Conservation (phyloP, 2,888 invertebrate genomes). For the Nezara viridula region DNA sequence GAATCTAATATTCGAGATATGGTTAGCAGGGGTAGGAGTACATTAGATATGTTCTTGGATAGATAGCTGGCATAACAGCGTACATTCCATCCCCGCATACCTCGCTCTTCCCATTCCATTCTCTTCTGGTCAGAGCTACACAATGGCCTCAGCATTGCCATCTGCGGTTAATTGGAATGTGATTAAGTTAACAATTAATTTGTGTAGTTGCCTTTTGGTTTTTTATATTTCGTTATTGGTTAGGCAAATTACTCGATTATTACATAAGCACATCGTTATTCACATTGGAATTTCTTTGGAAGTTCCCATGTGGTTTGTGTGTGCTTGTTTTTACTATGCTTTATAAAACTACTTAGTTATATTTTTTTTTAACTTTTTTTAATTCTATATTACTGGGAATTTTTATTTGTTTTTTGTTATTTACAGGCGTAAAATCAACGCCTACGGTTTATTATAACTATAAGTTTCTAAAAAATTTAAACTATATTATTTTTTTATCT, state of each 20-base stretch:
- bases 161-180: conserved; percentile 21
- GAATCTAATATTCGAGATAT: neutral
- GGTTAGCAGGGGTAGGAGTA: neutral
- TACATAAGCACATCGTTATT: no score
- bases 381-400: no score
- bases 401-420: no score
- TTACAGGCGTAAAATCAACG: no score
- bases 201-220: neutral
- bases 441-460: no score
- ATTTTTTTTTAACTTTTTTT: no score
- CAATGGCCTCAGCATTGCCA: neutral
- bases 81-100: neutral
- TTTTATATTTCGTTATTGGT: neutral
- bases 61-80: neutral
- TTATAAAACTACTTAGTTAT: no score
- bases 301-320: no score
- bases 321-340: no score
- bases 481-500: no score
- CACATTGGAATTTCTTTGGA: no score
- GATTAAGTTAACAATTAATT: conserved; percentile 15
- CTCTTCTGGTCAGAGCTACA: neutral
- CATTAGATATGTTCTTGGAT: neutral
- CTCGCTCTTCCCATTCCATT: neutral
- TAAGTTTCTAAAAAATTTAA: no score
- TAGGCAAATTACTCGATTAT: neutral